phyloP scores from a whole-genome alignment of 2,888 invertebrate species.

The Carpatolechia fugitivella region DNA sequence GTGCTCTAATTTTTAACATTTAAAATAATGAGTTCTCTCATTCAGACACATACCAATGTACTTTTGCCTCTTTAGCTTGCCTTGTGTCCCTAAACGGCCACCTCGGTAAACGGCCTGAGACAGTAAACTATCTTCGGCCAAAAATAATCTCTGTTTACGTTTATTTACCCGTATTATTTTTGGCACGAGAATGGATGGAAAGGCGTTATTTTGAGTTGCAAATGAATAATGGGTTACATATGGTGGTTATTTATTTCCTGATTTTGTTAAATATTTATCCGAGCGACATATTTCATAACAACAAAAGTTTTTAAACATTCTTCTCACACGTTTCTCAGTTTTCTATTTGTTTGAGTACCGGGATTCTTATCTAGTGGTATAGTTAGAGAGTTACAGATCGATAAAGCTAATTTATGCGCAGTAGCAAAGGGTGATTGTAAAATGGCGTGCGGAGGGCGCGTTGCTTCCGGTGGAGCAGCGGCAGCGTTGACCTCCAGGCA shows the following conservation, averaged over 20 bases:
- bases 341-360: too few species aligned
- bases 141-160: conserved; percentile 48
- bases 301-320: too few species aligned
- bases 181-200: conserved; percentile 26
- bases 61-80: conserved; percentile 26
- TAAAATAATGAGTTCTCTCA: conserved; percentile 35
- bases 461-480: conserved; percentile 49
- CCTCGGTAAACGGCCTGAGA: conserved; percentile 22
- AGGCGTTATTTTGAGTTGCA: background rate
- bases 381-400: background rate
- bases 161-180: conserved; percentile 38
- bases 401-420: conserved; percentile 34
- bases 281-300: too few species aligned
- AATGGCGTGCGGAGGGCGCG: conserved; percentile 49
- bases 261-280: background rate
- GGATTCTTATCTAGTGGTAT: too few species aligned
- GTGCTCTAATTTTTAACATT: conserved; percentile 35
- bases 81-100: conserved; percentile 27
- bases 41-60: conserved; percentile 13
- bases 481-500: conserved; percentile 26
- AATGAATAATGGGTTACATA: conserved; percentile 5
- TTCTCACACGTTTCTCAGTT: too few species aligned
- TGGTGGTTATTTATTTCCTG: background rate
- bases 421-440: conserved; percentile 43
- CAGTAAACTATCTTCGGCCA: conserved; percentile 32